Base-by-base conservation (phyloP, 2,797 vertebrate genomes). In the Hippoglossus hippoglossus region DNA sequence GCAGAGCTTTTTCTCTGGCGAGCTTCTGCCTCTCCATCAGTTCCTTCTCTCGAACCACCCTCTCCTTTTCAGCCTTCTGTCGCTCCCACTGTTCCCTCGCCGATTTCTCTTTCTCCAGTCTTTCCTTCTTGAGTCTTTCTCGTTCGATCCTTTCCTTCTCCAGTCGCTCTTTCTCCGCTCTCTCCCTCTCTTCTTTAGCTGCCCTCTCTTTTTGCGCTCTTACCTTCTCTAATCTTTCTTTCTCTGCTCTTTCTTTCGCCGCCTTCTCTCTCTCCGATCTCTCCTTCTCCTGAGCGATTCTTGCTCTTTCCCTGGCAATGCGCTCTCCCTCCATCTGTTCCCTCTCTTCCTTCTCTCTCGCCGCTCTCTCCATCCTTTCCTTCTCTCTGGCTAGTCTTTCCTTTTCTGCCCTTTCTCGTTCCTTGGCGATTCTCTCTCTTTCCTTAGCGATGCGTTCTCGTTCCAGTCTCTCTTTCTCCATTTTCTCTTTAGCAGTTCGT, bases 321-420 rank as follows among this genome's bases (percentile, higher is more conserved):
- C 1, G n/a, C 49, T 52, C 12, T 63, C 10, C 61, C 46, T 50
- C 57, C 16, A 24, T 54, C 10, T 56, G 44, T 0, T 66, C 63
- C n/a, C 6, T 5, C 53, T 19, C 50, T 12, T 71, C 58, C 63
- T 2, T 86, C 88, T 5, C 10, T 85, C 56, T 54, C 11, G 15
- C 51, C 21, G 4, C 24, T 77, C 0, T 77, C 68, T 0, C 31
- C 57, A 0, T 26, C 51, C 0, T 28, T 18, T 46, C 70, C 5
- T 0, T 73, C 63, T 0, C 0, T 57, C 67, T 3, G 31, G 31
- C 9, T 11, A 59, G 1, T 12, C 63, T 58, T n/a, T 73, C 73
- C 8, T 25, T 80, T 12, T 71, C 60, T 7, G 4, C n/a, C n/a
- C 36, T 51, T 2, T 65, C 67, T n/a, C 41, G 47, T 1, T 39